Evolutionary conservation across 2,797 vertebrate species (phyloP), one percentile per base, ranked within the genome.

Genomic region (Chelidonichthys spinosus): DNA sequence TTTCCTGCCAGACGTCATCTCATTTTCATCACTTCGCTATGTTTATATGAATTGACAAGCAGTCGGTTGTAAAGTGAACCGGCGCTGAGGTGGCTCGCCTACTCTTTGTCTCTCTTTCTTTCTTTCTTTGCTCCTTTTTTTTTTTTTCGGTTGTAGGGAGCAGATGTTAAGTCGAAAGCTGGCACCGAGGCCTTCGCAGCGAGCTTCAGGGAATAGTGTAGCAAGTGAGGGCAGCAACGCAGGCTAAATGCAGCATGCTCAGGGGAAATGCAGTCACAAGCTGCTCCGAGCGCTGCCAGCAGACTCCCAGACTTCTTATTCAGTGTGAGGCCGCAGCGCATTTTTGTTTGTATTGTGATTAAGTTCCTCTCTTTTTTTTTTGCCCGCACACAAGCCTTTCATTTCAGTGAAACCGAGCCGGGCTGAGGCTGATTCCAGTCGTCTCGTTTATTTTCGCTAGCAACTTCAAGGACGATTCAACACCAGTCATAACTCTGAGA

Each of bases 141-240:
- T 63, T 76, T 37, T 5, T 39, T 2, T 56, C 4, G 13, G 44
- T 25, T 25, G 25, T 25, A 60, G 43, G 60, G 69, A 84, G 75
- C 84, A 89, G 87, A 85, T 88, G 83, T 87, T 87, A 74, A 18
- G 54, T 66, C 78, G 80, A 62, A 81, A 74, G 64, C 79, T 90
- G 84, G 72, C 84, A 83, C 59, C 0, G 13, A 75, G 72, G 43
- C 76, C 47, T 44, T 11, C 40, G 63, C 65, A 4, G 62, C 5
- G 33, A 78, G 83, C 84, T 81, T 82, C n/a, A 8, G 88, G 86
- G 84, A 88, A 75, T 67, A 75, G 66, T 56, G 18, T 8, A 1
- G 77, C 79, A 52, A 66, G 69, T 44, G 63, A 85, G 82, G 80
- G 77, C 81, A 79, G 72, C 66, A 5, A 68, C 5, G 5, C 35